Conservation (phyloP, 2,113 vertebrate species). For the Brachypodius melanocephalos region DNA sequence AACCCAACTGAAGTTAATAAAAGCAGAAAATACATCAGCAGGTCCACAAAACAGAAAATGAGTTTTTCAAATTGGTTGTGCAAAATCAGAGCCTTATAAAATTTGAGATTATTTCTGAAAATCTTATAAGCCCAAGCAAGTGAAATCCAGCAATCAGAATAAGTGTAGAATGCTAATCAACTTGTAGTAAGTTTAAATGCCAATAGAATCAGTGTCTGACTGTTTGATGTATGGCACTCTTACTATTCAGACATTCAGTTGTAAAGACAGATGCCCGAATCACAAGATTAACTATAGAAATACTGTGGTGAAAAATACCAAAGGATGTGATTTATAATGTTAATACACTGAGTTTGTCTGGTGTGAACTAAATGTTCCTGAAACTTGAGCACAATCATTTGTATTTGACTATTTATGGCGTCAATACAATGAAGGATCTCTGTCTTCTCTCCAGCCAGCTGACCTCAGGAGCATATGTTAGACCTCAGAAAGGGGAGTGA, state of each 20-base stretch:
- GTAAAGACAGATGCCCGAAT: not conserved
- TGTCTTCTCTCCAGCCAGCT: constrained; percentile 26
- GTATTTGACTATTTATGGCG: constrained; percentile 33
- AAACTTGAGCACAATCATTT: not conserved
- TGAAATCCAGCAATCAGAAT: not conserved
- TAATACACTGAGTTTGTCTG: not conserved
- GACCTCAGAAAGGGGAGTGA: not conserved
- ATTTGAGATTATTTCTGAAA: not conserved
- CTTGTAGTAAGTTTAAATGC: not conserved
- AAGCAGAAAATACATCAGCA: not conserved
- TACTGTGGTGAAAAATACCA: not conserved
- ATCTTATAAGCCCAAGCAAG: not conserved
- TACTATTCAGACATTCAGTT: not conserved
- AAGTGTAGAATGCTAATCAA: not conserved
- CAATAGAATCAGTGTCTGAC: not conserved
- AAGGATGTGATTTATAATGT: not conserved
- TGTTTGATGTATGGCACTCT: not conserved
- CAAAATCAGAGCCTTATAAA: not conserved
- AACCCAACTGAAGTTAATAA: not conserved
- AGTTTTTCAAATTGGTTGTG: not conserved
- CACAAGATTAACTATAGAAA: not conserved
- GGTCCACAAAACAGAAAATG: not conserved
- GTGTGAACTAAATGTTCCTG: constrained; percentile 43
- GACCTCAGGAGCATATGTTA: not conserved
- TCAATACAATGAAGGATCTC: constrained; percentile 43